Base-by-base conservation (phyloP, 2,113 vertebrate species). In the Merops nubicus region DNA sequence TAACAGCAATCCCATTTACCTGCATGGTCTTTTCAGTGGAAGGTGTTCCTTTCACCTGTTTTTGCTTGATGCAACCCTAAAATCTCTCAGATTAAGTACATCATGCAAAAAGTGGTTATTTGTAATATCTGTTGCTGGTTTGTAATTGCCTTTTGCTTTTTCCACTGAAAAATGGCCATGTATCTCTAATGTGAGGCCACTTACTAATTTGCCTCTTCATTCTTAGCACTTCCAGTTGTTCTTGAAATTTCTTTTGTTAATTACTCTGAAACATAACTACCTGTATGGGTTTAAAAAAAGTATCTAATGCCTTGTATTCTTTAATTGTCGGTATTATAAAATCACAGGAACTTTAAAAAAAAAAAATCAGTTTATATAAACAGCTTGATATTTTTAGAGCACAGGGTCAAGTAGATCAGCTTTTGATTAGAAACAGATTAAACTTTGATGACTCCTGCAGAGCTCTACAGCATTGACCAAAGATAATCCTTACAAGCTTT, bases 341-440 rank as follows among this genome's bases (percentile, higher is more conserved):
- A 85, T 80, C 22, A 0, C 2, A 5, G 20, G 12, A 57, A 53
- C 51, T 85, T 8, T 9, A n/a, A 77, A 85, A 48, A 67, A n/a
- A 72, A 54, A 40, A 65, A 92, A 40, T 0, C 15, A 53, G 50
- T 94, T 96, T 97, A 96, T 93, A 59, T 96, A 97, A 97, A 93
- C 91, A 85, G 85, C 56, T 96, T 88, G 85, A 36, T 96, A 96
- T 95, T 95, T 96, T 97, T 96, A 97, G 85, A 91, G 51, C 43
- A 81, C 0, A 2, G 47, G 88, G 90, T 90, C 95, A 97, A 96
- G 90, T 45, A 94, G 93, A 93, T 96, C 82, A 93, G 75, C 85
- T 94, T 90, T 91, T 92, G 96, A 95, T 96, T 96, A 92, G 93
- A 95, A 90, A 94, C 68, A 96, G 96, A 97, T 97, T 97, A 95